Base-by-base conservation (phyloP, 2,113 vertebrate genomes). In the Podarcis raffonei region DNA sequence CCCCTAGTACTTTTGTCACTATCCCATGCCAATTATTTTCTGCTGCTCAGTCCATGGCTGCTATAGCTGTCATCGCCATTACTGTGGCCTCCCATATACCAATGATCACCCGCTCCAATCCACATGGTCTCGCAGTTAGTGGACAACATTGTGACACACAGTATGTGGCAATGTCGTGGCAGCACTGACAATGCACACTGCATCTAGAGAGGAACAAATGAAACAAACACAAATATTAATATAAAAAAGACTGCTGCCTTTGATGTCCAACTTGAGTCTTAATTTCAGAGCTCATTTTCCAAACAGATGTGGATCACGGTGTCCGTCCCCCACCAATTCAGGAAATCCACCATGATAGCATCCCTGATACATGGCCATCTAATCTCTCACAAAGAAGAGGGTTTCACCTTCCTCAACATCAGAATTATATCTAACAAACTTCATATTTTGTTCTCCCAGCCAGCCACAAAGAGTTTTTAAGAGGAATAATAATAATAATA, bases 81-180 rank as follows among this genome's bases (percentile, higher is more conserved):
- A 27, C 6, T 42, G 15, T n/a, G 9, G 25, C 75, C 62, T 42
- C 11, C 9, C 30, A 1, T 86, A 18, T 25, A 25, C 27, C 20
- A 7, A 25, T 15, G 1, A n/a, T 13, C 6, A 1, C 30, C 39
- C 1, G 22, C n/a, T 27, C 3, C 3, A 2, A 23, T 35, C 12
- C 18, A 25, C 42, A 5, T 2, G 48, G 20, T 13, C 66, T 62
- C 42, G 68, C 74, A 86, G 12, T 23, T 15, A 68, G 30, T 42
- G 3, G 22, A 18, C 18, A 57, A 78, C 12, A 48, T 27, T 30
- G 23, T 53, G 39, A 57, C 12, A 71, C 48, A 25, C 8, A 5
- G 48, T 12, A 15, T 4, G 27, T 79, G 20, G 65, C 12, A 35
- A 8, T 8, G n/a, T 3, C n/a, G 35, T 18, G 22, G 62, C 42